These are phyloP conservation scores for Notarius quadriscutis DNA, from an alignment of 2,113 vertebrate species.

Conservation along the genomic window DNA sequence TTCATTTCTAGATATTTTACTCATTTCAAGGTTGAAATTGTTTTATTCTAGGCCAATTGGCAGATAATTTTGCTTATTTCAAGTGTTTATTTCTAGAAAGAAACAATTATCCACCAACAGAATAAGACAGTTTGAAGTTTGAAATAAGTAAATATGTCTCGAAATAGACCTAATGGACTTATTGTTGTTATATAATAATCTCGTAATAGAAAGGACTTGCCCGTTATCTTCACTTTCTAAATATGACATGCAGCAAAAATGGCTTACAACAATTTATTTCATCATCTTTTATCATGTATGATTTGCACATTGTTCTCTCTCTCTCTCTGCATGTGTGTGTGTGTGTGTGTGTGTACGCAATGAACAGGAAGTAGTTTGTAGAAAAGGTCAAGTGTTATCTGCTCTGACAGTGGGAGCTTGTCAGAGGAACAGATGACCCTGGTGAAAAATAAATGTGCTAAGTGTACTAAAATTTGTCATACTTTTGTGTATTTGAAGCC, in stretches of 20 bases:
- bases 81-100: neutral
- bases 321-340: neutral
- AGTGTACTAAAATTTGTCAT: too few species aligned
- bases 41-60: neutral
- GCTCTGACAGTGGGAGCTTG: slow-evolving; percentile 37
- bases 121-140: neutral
- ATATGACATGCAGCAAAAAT: neutral
- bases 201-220: neutral
- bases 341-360: neutral
- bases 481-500: too few species aligned
- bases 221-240: neutral
- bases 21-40: neutral
- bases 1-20: neutral
- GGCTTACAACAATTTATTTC: neutral
- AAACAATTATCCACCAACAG: neutral
- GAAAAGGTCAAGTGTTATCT: slow-evolving; percentile 59
- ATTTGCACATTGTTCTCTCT: neutral
- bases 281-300: slow-evolving; percentile 6
- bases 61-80: neutral
- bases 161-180: neutral
- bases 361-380: slow-evolving; percentile 47
- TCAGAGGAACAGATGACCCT: slow-evolving; percentile 37
- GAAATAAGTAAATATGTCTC: neutral
- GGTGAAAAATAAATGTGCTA: too few species aligned
- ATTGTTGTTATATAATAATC: neutral